Percentiles rank a stretch among this genome's conserved stretches.
Evolutionary conservation across 2,113 vertebrate genomes (phyloP).

Genomic region (Chaetodon trifascialis): DNA sequence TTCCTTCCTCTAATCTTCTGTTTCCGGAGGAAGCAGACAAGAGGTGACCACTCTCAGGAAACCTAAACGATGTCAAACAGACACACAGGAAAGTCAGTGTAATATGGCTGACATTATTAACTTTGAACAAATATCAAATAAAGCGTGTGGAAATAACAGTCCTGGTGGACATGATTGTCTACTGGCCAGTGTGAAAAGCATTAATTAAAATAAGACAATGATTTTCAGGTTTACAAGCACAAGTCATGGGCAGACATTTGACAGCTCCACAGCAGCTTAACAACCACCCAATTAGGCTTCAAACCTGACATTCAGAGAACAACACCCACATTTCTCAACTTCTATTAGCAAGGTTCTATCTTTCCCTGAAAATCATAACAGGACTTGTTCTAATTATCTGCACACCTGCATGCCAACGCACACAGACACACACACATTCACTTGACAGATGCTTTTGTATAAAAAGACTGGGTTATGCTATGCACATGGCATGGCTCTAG

Average conservation of each 20-base stretch:
- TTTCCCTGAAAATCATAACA: constrained; percentile 10
- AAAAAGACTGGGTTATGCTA: not conserved
- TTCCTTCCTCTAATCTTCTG: constrained; percentile 17
- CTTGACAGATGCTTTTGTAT: not conserved
- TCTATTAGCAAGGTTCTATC: constrained; percentile 38
- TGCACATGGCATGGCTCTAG: no score
- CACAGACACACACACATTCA: not conserved
- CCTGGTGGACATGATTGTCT: constrained; percentile 1
- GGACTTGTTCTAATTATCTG: constrained; percentile 48
- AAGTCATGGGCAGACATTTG: constrained; percentile 54
- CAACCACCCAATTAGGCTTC: constrained; percentile 58
- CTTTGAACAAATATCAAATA: not conserved
- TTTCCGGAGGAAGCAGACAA: not conserved
- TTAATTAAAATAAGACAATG: constrained; percentile 53
- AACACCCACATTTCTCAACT: constrained; percentile 33
- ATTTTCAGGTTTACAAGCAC: constrained; percentile 37
- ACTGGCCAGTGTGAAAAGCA: constrained; percentile 6
- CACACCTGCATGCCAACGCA: constrained; percentile 32
- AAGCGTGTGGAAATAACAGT: not conserved
- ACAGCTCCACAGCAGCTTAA: constrained; percentile 42
- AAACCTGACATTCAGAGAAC: constrained; percentile 40
- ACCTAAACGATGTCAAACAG: constrained; percentile 52
- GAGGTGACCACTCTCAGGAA: constrained; percentile 14
- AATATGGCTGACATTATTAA: not conserved
- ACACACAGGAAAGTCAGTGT: constrained; percentile 19